Evolutionary conservation across 2,797 vertebrate species (phyloP).

Genomic region (Neosalanx taihuensis): DNA sequence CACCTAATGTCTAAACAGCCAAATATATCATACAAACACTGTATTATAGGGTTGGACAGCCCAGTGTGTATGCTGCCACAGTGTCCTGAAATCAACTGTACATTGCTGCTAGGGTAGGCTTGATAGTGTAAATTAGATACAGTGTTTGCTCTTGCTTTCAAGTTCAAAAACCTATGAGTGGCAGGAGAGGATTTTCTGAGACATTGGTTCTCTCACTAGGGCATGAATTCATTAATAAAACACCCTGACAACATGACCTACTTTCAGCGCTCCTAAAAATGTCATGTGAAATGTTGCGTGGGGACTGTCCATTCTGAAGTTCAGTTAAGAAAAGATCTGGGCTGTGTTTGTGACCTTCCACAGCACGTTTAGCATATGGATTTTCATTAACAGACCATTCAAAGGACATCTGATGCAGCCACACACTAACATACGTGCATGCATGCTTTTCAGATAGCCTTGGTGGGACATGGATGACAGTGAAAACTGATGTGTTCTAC

Average conservation of each 20-base stretch:
- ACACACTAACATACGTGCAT: not conserved
- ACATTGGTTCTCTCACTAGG: slow-evolving; percentile 1
- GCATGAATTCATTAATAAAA: not conserved
- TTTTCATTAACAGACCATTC: not conserved
- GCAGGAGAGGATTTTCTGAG: not conserved
- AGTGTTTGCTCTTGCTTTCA: not conserved
- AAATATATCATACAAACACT: not conserved
- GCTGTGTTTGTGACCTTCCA: not conserved
- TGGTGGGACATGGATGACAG: not conserved
- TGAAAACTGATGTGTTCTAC: too few relatives aligned
- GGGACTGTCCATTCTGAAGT: not conserved
- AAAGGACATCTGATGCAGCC: not conserved
- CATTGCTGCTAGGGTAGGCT: not conserved
- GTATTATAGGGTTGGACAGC: not conserved
- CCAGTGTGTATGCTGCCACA: not conserved
- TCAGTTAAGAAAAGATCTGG: not conserved
- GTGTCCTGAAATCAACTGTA: not conserved
- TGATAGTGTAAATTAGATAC: not conserved
- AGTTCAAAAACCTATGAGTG: not conserved
- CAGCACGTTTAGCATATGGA: not conserved
- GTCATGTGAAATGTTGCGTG: not conserved
- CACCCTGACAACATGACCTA: slow-evolving; percentile 1
- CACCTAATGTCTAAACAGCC: too few relatives aligned
- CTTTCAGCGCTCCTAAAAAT: slow-evolving; percentile 8
- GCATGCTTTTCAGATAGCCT: not conserved